Evolutionary conservation across 2,113 vertebrate species (phyloP).

Genomic region (Dolichallabes microphthalmus): DNA sequence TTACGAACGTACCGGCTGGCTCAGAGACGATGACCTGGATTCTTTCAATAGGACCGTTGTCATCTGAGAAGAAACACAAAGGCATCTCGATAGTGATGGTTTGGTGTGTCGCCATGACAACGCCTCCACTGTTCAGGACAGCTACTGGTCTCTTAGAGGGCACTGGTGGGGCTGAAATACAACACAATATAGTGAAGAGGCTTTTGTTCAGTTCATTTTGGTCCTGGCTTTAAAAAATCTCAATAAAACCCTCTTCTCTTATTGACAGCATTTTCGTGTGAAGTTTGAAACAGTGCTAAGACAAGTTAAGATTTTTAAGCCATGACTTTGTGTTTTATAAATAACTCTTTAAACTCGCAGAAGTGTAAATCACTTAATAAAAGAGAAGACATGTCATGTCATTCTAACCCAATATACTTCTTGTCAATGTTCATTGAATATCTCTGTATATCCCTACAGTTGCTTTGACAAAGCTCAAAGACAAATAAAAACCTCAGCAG

Average conservation of each 20-base stretch:
- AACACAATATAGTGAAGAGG: slow-evolving; percentile 36
- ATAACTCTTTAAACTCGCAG: neutral
- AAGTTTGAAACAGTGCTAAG: neutral
- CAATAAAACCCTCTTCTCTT: too few species aligned
- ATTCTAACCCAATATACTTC: too few species aligned
- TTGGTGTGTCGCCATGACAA: slow-evolving; percentile 81
- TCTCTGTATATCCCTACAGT: too few species aligned
- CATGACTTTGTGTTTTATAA: neutral
- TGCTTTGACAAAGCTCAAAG: too few species aligned
- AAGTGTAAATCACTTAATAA: too few species aligned
- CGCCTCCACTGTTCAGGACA: slow-evolving; percentile 77
- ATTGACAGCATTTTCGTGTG: neutral
- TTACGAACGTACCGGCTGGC: slow-evolving; percentile 79
- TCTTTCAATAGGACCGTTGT: slow-evolving; percentile 89
- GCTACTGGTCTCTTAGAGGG: slow-evolving; percentile 81
- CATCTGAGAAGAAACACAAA: slow-evolving; percentile 89
- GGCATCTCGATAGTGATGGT: slow-evolving; percentile 91
- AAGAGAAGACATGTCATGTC: too few species aligned
- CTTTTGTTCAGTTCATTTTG: neutral
- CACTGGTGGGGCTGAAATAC: slow-evolving; percentile 77
- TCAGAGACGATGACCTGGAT: slow-evolving; percentile 93
- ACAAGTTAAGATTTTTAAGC: neutral
- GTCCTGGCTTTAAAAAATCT: neutral
- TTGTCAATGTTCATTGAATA: too few species aligned
- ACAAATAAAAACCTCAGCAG: too few species aligned